These are phyloP conservation scores for Sphaeridia pumilis DNA, from an alignment of 2,888 invertebrate species.

Conservation along the genomic window DNA sequence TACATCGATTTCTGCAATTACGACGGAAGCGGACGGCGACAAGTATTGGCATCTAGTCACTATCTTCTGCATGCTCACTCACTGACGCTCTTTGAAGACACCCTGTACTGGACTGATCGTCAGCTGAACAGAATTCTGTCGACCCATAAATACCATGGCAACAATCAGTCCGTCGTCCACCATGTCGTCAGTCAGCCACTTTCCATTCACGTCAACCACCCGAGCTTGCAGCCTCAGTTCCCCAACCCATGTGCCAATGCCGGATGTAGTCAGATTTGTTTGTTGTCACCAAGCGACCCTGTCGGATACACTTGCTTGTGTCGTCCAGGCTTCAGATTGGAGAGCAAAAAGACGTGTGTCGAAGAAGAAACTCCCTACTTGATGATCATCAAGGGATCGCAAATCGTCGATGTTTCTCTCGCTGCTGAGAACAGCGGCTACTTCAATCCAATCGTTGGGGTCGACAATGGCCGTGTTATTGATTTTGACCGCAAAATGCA, in stretches of 20 bases:
- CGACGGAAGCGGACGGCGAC: constrained; percentile 79
- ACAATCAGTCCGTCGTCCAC: constrained; percentile 84
- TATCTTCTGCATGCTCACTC: constrained; percentile 93
- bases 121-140: constrained; percentile 71
- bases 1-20: constrained; percentile 97
- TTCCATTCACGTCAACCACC: constrained; percentile 90
- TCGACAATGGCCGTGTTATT: constrained; percentile 73
- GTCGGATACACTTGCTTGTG: constrained; percentile 77
- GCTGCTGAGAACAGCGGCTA: constrained; percentile 65
- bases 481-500: constrained; percentile 83
- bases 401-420: constrained; percentile 63
- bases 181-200: constrained; percentile 89
- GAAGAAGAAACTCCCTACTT: constrained; percentile 81
- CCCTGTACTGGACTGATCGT: constrained; percentile 91
- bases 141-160: constrained; percentile 82
- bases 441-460: constrained; percentile 74
- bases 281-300: constrained; percentile 61
- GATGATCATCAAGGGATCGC: constrained; percentile 77
- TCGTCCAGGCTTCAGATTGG: constrained; percentile 64
- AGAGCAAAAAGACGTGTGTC: constrained; percentile 55
- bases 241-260: constrained; percentile 63
- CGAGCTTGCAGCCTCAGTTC: constrained; percentile 72
- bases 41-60: constrained; percentile 76
- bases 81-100: constrained; percentile 87
- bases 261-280: constrained; percentile 78